Evolutionary conservation across 2,797 vertebrate genomes (phyloP).

Genomic region (Hypotaenidia okinawae): DNA sequence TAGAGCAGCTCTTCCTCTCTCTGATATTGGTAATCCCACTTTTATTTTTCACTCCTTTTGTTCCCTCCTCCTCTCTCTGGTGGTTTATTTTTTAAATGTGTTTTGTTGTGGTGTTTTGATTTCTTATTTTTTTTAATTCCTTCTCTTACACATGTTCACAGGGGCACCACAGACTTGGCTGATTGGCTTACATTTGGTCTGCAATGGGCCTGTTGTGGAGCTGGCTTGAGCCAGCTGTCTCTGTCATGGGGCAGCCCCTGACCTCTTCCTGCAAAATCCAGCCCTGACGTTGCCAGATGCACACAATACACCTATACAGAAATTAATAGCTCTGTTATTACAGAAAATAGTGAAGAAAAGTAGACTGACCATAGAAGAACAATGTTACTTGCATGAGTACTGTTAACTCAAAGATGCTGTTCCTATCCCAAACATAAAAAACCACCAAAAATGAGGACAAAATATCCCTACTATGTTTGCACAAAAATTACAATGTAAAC

Average conservation of each 20-base stretch:
- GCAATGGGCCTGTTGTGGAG: background rate
- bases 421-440: no score
- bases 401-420: no score
- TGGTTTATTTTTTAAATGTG: no score
- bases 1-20: no score
- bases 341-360: no score
- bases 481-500: no score
- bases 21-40: background rate
- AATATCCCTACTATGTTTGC: no score
- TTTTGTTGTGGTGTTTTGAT: no score
- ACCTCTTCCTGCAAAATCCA: background rate
- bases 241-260: background rate
- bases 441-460: no score
- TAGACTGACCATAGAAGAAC: no score
- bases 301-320: background rate
- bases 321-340: background rate
- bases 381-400: no score
- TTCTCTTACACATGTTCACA: background rate
- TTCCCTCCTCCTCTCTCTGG: background rate
- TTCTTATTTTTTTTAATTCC: background rate
- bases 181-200: background rate
- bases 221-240: background rate
- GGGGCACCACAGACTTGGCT: background rate
- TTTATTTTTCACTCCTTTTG: background rate
- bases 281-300: background rate